Percentiles rank a stretch among this genome's conserved stretches.
Conservation (phyloP, 1,140 invertebrate species). For the Dendrolimus punctatus region DNA sequence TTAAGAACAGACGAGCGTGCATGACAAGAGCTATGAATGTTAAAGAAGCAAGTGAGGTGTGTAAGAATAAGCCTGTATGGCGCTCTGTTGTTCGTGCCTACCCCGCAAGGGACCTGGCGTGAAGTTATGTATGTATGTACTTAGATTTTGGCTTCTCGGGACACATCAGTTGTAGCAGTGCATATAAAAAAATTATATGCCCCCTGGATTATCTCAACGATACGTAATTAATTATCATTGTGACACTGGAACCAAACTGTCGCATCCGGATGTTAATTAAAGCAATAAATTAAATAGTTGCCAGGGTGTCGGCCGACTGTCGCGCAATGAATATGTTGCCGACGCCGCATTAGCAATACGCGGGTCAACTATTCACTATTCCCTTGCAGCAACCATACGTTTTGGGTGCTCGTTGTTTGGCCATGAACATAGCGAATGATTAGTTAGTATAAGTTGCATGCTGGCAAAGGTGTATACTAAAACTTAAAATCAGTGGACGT, state of each 20-base stretch:
- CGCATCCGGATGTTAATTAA: slow-evolving; percentile 48
- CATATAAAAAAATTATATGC: too few relatives aligned
- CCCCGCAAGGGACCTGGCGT: too few relatives aligned
- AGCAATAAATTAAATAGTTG: slow-evolving; percentile 48
- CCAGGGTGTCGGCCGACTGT: slow-evolving; percentile 20
- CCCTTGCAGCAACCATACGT: slow-evolving; percentile 45
- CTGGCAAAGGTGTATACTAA: too few relatives aligned
- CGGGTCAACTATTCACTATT: slow-evolving; percentile 39
- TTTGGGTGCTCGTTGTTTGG: slow-evolving; percentile 29
- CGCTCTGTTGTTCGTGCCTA: too few relatives aligned
- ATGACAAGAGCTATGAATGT: too few relatives aligned
- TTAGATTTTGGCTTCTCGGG: neutral
- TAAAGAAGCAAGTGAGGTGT: too few relatives aligned
- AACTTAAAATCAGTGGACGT: too few relatives aligned
- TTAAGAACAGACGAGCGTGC: too few relatives aligned
- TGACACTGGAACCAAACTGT: slow-evolving; percentile 34
- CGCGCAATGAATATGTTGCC: slow-evolving; percentile 52
- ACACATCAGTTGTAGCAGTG: too few relatives aligned
- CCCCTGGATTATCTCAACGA: slow-evolving; percentile 6
- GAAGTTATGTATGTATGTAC: too few relatives aligned
- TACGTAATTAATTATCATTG: slow-evolving; percentile 22
- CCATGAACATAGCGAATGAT: slow-evolving; percentile 19
- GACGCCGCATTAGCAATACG: slow-evolving; percentile 37
- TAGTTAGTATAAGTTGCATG: neutral
- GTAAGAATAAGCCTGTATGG: too few relatives aligned